phyloP scores from a whole-genome alignment of 1,140 invertebrate species.

The Caenorhabditis remanei region DNA sequence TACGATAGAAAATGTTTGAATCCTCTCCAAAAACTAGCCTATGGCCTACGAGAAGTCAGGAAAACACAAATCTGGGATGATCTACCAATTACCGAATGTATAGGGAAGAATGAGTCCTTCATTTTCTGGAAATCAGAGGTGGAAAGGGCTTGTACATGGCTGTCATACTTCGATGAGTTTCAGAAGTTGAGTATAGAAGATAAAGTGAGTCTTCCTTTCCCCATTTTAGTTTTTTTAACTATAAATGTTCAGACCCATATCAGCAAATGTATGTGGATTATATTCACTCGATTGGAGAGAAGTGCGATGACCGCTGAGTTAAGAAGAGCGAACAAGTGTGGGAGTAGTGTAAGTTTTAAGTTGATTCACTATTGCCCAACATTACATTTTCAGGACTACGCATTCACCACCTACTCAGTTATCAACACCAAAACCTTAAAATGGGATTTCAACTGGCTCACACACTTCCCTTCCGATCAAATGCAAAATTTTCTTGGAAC shows the following conservation, averaged over 20 bases:
- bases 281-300: constrained; percentile 17
- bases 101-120: neutral
- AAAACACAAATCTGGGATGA: neutral
- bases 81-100: neutral
- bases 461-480: neutral
- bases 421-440: neutral
- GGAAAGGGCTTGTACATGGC: neutral
- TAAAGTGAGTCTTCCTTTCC: neutral
- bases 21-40: constrained; percentile 10
- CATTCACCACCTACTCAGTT: neutral
- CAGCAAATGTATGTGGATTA: constrained; percentile 7
- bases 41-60: neutral
- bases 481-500: constrained; percentile 4
- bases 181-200: neutral
- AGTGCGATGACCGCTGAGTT: constrained; percentile 21
- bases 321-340: neutral
- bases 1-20: neutral
- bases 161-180: constrained; percentile 12
- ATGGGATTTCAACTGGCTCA: neutral
- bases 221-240: too few relatives aligned
- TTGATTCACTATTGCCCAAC: neutral
- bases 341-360: neutral
- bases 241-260: neutral
- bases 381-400: neutral
- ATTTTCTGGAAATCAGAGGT: neutral